A percentile compares a stretch with the other conserved stretches of the same genome.
Evolutionary conservation across 2,113 vertebrate genomes (phyloP).

Genomic region (Ailuropoda melanoleuca): DNA sequence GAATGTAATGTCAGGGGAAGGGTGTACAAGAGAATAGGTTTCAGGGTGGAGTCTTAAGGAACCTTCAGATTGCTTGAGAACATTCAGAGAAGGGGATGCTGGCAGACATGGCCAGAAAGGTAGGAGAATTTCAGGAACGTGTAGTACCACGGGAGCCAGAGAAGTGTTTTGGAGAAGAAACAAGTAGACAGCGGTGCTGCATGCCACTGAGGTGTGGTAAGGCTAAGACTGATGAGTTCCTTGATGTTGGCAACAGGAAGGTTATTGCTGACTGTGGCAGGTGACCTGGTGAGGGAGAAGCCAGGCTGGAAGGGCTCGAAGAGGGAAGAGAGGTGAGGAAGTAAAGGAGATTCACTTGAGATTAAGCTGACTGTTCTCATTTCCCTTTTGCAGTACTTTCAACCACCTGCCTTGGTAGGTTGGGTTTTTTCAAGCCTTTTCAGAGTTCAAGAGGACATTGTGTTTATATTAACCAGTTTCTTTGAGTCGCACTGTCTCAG

Average conservation of each 20-base stretch:
- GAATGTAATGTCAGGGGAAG: not conserved
- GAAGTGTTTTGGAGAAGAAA: not conserved
- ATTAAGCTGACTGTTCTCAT: not conserved
- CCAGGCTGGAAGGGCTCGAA: not conserved
- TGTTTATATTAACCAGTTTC: not conserved
- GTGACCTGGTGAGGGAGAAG: not conserved
- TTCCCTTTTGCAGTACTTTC: slow-evolving; percentile 16
- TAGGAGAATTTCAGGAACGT: not conserved
- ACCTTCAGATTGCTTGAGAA: not conserved
- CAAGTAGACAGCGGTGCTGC: not conserved
- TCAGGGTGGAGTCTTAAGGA: not conserved
- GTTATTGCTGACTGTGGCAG: not conserved
- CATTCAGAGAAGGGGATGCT: not conserved
- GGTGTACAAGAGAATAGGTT: not conserved
- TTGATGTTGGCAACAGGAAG: not conserved
- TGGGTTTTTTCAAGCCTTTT: slow-evolving; percentile 28
- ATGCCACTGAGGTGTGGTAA: not conserved
- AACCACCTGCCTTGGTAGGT: not conserved
- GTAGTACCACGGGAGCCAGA: not conserved
- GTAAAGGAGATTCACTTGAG: slow-evolving; percentile 2
- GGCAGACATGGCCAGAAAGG: not conserved
- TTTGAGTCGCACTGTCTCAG: not conserved
- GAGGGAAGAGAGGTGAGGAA: slow-evolving; percentile 18
- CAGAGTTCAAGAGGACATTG: slow-evolving; percentile 12
- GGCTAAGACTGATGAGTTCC: not conserved